Evolutionary conservation across 2,888 invertebrate species (phyloP).

Genomic region (Plemyria rubiginata): DNA sequence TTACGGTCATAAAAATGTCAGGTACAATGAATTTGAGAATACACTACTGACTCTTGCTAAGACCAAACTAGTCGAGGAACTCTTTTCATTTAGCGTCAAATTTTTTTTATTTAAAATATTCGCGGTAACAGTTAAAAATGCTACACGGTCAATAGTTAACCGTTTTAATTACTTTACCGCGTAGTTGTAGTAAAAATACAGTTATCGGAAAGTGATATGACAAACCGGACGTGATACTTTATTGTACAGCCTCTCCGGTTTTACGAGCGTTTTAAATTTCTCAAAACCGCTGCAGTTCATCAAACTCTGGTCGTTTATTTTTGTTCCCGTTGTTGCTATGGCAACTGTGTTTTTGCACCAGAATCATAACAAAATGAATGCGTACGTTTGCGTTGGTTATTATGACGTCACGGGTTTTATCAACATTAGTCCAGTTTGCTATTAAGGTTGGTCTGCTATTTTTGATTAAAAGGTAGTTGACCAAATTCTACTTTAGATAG

Average conservation of each 20-base stretch:
- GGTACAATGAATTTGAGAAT: too few relatives aligned
- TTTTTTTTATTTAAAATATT: constrained; percentile 50
- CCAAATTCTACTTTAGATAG: too few relatives aligned
- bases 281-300: constrained; percentile 46
- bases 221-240: constrained; percentile 56
- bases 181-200: constrained; percentile 74
- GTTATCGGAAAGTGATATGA: constrained; percentile 79
- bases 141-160: constrained; percentile 64
- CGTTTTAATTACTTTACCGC: constrained; percentile 82
- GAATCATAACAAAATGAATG: constrained; percentile 34
- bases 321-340: constrained; percentile 38
- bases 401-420: background rate
- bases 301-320: constrained; percentile 41
- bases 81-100: constrained; percentile 66
- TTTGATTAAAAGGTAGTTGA: too few relatives aligned
- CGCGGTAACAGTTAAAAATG: constrained; percentile 74
- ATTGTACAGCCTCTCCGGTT: constrained; percentile 43
- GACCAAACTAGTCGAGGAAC: constrained; percentile 62
- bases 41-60: constrained; percentile 1
- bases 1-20: too few relatives aligned
- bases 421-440: constrained; percentile 5
- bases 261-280: constrained; percentile 38
- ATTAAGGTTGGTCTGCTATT: background rate
- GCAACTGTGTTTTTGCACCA: constrained; percentile 23
- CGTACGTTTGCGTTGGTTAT: background rate